Evolutionary conservation across 2,113 vertebrate species (phyloP).

Genomic region (Cheilinus undulatus): DNA sequence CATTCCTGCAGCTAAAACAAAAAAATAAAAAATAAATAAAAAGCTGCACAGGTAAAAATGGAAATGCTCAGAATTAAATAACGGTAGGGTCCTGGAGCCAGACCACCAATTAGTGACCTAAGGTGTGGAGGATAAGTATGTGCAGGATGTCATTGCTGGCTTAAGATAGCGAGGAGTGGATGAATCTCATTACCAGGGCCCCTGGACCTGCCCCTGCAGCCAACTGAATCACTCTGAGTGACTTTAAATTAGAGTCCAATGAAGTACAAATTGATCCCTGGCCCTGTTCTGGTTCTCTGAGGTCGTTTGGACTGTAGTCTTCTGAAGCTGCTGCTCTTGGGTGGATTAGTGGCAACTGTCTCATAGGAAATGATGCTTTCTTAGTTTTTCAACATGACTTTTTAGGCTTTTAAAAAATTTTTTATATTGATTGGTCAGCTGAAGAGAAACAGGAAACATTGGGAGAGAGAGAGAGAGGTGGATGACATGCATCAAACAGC

Average conservation of each 20-base stretch:
- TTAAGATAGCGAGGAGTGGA: constrained; percentile 75
- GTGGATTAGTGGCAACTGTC: constrained; percentile 57
- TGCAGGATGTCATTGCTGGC: constrained; percentile 71
- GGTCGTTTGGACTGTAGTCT: constrained; percentile 60
- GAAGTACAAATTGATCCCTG: constrained; percentile 81
- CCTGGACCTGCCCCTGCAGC: constrained; percentile 75
- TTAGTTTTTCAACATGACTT: too few species aligned
- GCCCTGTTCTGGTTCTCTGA: constrained; percentile 75
- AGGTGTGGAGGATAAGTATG: constrained; percentile 68
- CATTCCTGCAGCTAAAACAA: too few species aligned
- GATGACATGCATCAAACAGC: too few species aligned
- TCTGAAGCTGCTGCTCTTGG: constrained; percentile 53
- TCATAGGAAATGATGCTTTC: too few species aligned
- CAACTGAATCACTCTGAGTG: constrained; percentile 80
- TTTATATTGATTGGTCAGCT: too few species aligned
- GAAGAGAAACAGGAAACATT: too few species aligned
- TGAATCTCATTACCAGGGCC: constrained; percentile 81
- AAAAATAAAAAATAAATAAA: too few species aligned
- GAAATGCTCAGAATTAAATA: too few species aligned
- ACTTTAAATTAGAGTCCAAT: constrained; percentile 83
- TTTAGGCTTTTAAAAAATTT: too few species aligned
- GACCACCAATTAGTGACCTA: constrained; percentile 34
- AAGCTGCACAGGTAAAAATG: too few species aligned
- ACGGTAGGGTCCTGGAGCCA: too few species aligned
- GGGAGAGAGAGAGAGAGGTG: too few species aligned